Base-by-base conservation (phyloP, 2,113 vertebrate species). In the Oncorhynchus masou region DNA sequence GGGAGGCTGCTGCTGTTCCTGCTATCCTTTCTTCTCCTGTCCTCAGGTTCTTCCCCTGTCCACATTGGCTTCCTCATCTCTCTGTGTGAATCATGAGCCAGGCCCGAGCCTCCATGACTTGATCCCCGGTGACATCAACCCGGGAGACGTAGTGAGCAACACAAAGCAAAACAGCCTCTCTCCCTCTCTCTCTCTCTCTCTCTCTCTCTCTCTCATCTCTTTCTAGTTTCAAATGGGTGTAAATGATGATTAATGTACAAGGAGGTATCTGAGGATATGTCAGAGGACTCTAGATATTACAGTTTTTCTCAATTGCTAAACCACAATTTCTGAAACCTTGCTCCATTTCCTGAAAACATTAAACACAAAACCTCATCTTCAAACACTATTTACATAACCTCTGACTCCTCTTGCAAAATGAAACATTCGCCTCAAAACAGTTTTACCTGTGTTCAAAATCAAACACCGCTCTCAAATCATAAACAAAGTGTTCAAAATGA, bases 71-170 rank as follows among this genome's bases (percentile, higher is more conserved):
- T 49, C 71, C 76, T 76, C 83, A 80, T 83, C 81, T 79, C 81
- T 79, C 68, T 75, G 85, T 78, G 90, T 88, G 85, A 88, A 88
- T 88, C 87, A 88, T 82, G 89, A 89, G 87, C 86, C 88, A 84
- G 76, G 83, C 84, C 78, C 71, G 9, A 80, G 86, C 83, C 78
- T 83, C 69, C 0, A 49, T 90, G 91, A 88, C 82, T 89, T 90
- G 84, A 86, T 90, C 87, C 88, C 88, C 82, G 80, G 84, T 87
- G 88, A 92, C 89, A 89, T 86, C 72, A 82, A 84, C 85, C 84
- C 81, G 11, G 88, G 86, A 84, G 74, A 76, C 11, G 7, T 25
- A 75, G 77, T 80, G 76, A 85, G 82, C 11, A 20, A 45, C 65
- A 70, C 57, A 77, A 81, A 85, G 67, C 79, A 81, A 24, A 89